A percentile compares a stretch with the other conserved stretches of the same genome.
phyloP scores from a whole-genome alignment of 2,888 invertebrate species.

The Drosophila rubida region DNA sequence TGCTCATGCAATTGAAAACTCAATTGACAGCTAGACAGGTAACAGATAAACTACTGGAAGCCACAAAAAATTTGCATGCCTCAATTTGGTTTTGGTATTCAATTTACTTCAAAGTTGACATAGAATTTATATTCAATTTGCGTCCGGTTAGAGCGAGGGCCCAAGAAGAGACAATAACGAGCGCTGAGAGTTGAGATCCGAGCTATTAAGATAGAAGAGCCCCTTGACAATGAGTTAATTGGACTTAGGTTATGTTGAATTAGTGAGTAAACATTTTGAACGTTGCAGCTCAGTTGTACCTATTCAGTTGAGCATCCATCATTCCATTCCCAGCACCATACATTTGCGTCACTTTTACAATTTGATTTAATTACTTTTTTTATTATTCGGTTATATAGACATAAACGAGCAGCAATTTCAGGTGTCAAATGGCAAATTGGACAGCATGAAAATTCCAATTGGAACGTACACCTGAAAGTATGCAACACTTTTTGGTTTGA shows the following conservation, averaged over 20 bases:
- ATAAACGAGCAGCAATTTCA: slow-evolving; percentile 39
- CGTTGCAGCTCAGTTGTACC: slow-evolving; percentile 13
- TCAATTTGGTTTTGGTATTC: not conserved
- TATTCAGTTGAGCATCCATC: slow-evolving; percentile 38
- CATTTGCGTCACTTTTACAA: slow-evolving; percentile 34
- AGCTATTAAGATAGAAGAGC: not conserved
- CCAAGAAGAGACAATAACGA: slow-evolving; percentile 24
- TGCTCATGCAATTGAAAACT: not conserved
- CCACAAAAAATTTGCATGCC: too few species aligned
- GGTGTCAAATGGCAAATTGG: slow-evolving; percentile 28
- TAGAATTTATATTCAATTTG: not conserved
- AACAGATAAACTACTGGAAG: not conserved
- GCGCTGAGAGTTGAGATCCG: slow-evolving; percentile 16
- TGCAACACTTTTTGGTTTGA: slow-evolving; percentile 25
- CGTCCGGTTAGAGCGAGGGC: not conserved
- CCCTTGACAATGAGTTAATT: not conserved
- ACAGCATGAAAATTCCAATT: slow-evolving; percentile 12
- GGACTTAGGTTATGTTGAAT: not conserved
- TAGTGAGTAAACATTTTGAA: not conserved
- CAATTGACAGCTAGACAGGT: slow-evolving; percentile 6
- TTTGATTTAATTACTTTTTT: slow-evolving; percentile 47
- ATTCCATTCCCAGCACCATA: slow-evolving; percentile 17
- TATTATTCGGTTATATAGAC: slow-evolving; percentile 36
- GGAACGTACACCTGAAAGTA: slow-evolving; percentile 15
- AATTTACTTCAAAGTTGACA: not conserved